Evolutionary conservation across 2,797 vertebrate genomes (phyloP).

Genomic region (Australoheros facetus): DNA sequence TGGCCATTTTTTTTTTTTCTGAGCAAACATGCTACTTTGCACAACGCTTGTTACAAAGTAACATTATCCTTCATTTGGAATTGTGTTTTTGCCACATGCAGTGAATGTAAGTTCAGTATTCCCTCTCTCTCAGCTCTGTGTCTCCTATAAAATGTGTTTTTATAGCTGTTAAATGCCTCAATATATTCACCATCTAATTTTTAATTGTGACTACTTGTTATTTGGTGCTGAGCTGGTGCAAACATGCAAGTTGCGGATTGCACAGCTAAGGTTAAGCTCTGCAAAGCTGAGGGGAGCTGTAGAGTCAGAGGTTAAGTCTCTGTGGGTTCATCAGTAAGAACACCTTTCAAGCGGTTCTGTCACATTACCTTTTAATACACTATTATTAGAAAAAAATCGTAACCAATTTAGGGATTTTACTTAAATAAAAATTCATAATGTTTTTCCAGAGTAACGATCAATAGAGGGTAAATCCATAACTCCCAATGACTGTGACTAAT

Average conservation of each 20-base stretch:
- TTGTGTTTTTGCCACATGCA: background rate
- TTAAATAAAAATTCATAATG: background rate
- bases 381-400: background rate
- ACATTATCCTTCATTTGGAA: constrained; percentile 6
- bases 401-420: background rate
- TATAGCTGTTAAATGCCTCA: constrained; percentile 1
- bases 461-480: background rate
- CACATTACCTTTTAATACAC: background rate
- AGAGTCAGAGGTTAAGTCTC: background rate
- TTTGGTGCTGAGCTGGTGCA: background rate
- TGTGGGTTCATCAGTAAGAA: background rate
- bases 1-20: background rate
- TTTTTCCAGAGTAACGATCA: background rate
- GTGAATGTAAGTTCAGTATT: background rate
- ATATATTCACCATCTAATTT: background rate
- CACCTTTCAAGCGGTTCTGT: background rate
- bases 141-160: background rate
- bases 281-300: background rate
- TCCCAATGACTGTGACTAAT: constrained; percentile 1
- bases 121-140: background rate
- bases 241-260: background rate
- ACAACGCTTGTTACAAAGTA: constrained; percentile 3
- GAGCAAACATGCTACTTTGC: background rate
- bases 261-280: background rate
- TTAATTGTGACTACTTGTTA: background rate